Conservation (phyloP, 2,888 invertebrate species). For the Parnassius orleans region DNA sequence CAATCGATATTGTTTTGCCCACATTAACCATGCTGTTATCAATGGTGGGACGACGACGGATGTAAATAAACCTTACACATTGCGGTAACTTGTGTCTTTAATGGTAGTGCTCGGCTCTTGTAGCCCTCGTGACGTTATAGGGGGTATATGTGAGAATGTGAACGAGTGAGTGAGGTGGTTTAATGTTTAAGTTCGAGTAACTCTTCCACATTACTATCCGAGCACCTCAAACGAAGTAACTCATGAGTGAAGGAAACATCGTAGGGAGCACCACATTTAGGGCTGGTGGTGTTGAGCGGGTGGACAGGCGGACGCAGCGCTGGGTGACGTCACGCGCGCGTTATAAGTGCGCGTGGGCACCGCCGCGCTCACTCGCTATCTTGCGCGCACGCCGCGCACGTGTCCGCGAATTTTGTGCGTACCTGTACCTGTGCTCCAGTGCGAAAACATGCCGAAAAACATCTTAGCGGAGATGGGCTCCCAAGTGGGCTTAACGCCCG, state of each 20-base stretch:
- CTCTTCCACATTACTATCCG: too few relatives aligned
- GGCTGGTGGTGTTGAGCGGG: neutral
- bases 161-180: too few relatives aligned
- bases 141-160: too few relatives aligned
- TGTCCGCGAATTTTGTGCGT: conserved; percentile 39
- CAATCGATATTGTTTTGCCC: too few relatives aligned
- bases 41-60: too few relatives aligned
- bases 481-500: conserved; percentile 72
- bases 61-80: too few relatives aligned
- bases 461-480: conserved; percentile 76
- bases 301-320: conserved; percentile 16
- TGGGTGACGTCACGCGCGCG: conserved; percentile 50
- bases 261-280: too few relatives aligned
- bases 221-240: too few relatives aligned
- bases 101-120: neutral
- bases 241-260: too few relatives aligned
- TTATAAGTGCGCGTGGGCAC: conserved; percentile 55
- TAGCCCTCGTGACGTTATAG: neutral
- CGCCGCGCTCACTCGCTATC: conserved; percentile 59
- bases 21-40: too few relatives aligned
- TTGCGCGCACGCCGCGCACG: conserved; percentile 50
- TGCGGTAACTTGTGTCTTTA: too few relatives aligned
- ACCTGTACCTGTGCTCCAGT: conserved; percentile 40
- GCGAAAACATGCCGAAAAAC: conserved; percentile 70
- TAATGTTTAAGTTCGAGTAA: too few relatives aligned